phyloP scores from a whole-genome alignment of 2,113 vertebrate genomes.

The Clinocottus analis region DNA sequence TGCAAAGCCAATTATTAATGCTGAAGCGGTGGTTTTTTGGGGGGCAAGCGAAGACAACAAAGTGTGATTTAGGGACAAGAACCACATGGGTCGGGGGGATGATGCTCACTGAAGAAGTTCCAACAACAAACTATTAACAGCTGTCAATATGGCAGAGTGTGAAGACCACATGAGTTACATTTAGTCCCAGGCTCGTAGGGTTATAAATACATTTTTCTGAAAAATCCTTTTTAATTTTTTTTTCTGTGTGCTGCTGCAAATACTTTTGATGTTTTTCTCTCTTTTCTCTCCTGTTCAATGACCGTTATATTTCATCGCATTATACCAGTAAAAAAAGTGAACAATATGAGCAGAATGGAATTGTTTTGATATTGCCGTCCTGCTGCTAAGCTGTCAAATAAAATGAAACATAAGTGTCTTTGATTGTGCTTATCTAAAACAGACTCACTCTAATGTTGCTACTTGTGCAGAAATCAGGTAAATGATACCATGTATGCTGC shows the following conservation, averaged over 20 bases:
- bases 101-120: slow-evolving; percentile 65
- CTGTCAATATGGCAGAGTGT: slow-evolving; percentile 64
- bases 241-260: background rate
- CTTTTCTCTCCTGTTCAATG: slow-evolving; percentile 26
- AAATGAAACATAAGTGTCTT: slow-evolving; percentile 65
- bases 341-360: slow-evolving; percentile 25
- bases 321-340: slow-evolving; percentile 35
- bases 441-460: slow-evolving; percentile 66
- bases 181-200: background rate
- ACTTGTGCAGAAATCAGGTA: slow-evolving; percentile 70
- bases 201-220: background rate
- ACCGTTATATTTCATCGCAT: slow-evolving; percentile 38
- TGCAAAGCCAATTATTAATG: slow-evolving; percentile 76
- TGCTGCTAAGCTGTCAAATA: slow-evolving; percentile 57
- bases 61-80: slow-evolving; percentile 72
- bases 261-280: slow-evolving; percentile 14
- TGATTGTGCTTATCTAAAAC: slow-evolving; percentile 68
- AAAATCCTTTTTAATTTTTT: slow-evolving; percentile 1
- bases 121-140: slow-evolving; percentile 76
- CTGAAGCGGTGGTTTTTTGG: slow-evolving; percentile 69
- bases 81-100: slow-evolving; percentile 72
- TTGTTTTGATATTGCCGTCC: slow-evolving; percentile 47
- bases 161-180: slow-evolving; percentile 57
- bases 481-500: slow-evolving; percentile 72
- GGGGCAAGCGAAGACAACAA: slow-evolving; percentile 73